phyloP scores from a whole-genome alignment of 2,113 vertebrate genomes.

The Gymnarchus niloticus region DNA sequence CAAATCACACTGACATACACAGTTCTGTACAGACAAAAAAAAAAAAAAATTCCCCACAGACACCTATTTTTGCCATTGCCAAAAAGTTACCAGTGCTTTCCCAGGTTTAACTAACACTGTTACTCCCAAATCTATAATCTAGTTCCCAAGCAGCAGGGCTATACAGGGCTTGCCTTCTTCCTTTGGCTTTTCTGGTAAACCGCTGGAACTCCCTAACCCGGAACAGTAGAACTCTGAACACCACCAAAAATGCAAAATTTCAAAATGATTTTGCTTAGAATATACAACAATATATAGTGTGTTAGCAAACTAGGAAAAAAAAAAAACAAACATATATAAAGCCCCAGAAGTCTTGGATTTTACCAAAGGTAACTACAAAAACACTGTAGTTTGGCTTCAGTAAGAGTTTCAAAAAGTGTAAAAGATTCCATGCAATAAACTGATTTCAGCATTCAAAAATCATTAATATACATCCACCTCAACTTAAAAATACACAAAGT shows the following conservation, averaged over 20 bases:
- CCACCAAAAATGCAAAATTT: not conserved
- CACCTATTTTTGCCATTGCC: not conserved
- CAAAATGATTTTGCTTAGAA: too few species aligned
- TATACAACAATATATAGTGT: not conserved
- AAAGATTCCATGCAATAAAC: not conserved
- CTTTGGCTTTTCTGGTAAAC: not conserved
- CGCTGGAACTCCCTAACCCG: not conserved
- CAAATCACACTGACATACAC: not conserved
- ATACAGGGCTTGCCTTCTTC: not conserved
- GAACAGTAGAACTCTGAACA: not conserved
- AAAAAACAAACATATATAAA: not conserved
- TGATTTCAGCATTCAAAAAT: not conserved
- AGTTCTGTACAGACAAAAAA: not conserved
- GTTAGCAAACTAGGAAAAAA: not conserved
- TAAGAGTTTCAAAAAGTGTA: not conserved
- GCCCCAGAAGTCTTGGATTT: not conserved
- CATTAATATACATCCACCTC: not conserved
- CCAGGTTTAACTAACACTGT: not conserved
- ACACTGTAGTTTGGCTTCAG: not conserved
- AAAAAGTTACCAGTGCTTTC: not conserved
- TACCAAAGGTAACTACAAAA: not conserved
- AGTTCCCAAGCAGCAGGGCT: not conserved
- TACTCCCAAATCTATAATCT: not conserved
- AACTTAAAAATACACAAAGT: not conserved
- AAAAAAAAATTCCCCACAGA: not conserved